Evolutionary conservation across 2,888 invertebrate species (phyloP), one percentile per base, ranked within the genome.

Genomic region (Mesochorus sp.): DNA sequence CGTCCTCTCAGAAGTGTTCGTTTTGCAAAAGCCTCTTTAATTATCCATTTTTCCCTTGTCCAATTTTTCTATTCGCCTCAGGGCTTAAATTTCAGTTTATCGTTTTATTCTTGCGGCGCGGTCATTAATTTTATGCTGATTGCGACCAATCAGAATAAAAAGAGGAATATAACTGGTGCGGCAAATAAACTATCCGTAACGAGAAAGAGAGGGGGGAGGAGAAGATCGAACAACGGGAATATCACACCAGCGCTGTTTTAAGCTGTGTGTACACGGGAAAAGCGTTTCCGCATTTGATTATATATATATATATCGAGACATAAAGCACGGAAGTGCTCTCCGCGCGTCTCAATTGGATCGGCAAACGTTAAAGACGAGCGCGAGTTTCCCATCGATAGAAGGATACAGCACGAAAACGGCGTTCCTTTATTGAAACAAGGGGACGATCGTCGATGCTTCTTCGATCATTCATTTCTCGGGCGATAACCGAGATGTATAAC

Each of bases 401-500:
- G 28, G 51, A 39, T 47, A 19, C 17, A 73, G 53, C 28, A 19
- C 19, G 44, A 59, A 61, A 51, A 66, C 26, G 44, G 42, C n/a
- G 26, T 49, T 44, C 37, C 39, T 49, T 76, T 49, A 51, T 64
- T 49, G 24, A 47, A 51, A 47, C 19, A 17, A 14, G 51, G 5
- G 67, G 61, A 28, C 47, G 34, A 68, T 37, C 26, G 49, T 47
- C 28, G 49, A n/a, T n/a, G n/a, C n/a, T n/a, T n/a, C 59, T 51
- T 28, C 70, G 66, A 71, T 75, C 64, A 79, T 79, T 79, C 78
- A 70, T 74, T 74, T 74, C 64, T 59, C 74, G 70, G 71, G 81
- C 85, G 76, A 80, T 62, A 49, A 81, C 70, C 82, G 85, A 87
- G 51, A 55, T 83, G 85, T 77, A 55, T 85, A 86, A 86, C 84